phyloP scores from a whole-genome alignment of 2,797 vertebrate genomes.

The Podargus strigoides region DNA sequence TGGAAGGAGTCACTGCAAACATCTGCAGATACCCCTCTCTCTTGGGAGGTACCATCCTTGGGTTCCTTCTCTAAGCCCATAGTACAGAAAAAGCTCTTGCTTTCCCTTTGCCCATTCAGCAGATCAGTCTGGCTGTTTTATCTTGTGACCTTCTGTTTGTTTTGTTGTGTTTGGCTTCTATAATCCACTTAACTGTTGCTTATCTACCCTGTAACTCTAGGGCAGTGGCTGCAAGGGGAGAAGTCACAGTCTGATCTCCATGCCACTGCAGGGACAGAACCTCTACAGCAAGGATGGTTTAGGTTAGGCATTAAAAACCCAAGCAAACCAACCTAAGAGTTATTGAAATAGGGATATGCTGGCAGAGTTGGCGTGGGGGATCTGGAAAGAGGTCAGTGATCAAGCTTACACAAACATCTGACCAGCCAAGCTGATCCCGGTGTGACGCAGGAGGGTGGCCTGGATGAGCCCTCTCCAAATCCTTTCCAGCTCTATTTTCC shows the following conservation, averaged over 20 bases:
- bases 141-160: not conserved
- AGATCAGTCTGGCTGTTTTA: not conserved
- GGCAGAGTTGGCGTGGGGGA: not conserved
- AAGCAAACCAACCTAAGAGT: not conserved
- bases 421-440: not conserved
- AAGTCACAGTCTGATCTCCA: not conserved
- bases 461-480: not conserved
- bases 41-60: not conserved
- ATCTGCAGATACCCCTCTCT: not conserved
- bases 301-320: not conserved
- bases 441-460: not conserved
- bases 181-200: not conserved
- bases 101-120: not conserved
- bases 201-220: not conserved
- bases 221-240: not conserved
- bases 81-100: not conserved
- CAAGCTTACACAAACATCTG: not conserved
- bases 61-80: not conserved
- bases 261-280: not conserved
- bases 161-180: not conserved
- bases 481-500: not conserved
- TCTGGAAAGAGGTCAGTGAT: not conserved
- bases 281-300: fast-evolving
- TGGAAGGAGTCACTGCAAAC: not conserved
- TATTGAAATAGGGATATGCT: not conserved